Conservation (phyloP, 2,888 invertebrate genomes). For the Onchidella celtica region DNA sequence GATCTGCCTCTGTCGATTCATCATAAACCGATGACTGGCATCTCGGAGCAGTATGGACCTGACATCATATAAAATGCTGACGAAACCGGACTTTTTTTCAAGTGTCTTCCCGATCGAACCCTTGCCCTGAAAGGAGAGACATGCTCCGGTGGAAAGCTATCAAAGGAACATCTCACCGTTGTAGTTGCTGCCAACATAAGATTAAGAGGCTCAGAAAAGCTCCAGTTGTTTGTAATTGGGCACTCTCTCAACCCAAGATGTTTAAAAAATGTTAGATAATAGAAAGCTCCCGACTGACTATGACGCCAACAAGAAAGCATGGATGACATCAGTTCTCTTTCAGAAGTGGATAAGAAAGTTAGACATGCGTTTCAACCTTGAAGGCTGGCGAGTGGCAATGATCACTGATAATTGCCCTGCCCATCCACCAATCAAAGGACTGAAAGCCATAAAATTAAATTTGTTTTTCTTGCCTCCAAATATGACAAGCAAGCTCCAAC, state of each 20-base stretch:
- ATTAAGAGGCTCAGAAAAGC: slow-evolving; percentile 53
- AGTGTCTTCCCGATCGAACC: slow-evolving; percentile 51
- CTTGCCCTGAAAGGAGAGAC: slow-evolving; percentile 52
- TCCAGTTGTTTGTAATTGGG: slow-evolving; percentile 54
- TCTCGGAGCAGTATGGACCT: slow-evolving; percentile 34
- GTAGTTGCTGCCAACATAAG: slow-evolving; percentile 56
- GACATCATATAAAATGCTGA: slow-evolving; percentile 59
- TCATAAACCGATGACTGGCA: not conserved
- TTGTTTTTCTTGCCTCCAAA: no score
- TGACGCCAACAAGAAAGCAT: slow-evolving; percentile 56
- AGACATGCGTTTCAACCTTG: no score
- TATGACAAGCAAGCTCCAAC: no score
- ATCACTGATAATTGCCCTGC: no score
- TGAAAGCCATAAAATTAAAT: no score
- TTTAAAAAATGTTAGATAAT: slow-evolving; percentile 56
- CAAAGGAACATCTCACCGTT: slow-evolving; percentile 57
- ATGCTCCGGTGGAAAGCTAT: slow-evolving; percentile 56
- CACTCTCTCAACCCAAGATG: slow-evolving; percentile 55
- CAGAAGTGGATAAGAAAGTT: no score
- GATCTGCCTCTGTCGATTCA: slow-evolving; percentile 5
- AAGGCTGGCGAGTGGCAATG: no score
- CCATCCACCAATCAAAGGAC: no score
- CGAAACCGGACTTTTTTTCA: slow-evolving; percentile 58
- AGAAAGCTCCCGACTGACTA: slow-evolving; percentile 53
- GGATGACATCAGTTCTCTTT: slow-evolving; percentile 57